These are phyloP conservation scores for Lanius ludovicianus DNA, from an alignment of 2,113 vertebrate species.

Conservation along the genomic window DNA sequence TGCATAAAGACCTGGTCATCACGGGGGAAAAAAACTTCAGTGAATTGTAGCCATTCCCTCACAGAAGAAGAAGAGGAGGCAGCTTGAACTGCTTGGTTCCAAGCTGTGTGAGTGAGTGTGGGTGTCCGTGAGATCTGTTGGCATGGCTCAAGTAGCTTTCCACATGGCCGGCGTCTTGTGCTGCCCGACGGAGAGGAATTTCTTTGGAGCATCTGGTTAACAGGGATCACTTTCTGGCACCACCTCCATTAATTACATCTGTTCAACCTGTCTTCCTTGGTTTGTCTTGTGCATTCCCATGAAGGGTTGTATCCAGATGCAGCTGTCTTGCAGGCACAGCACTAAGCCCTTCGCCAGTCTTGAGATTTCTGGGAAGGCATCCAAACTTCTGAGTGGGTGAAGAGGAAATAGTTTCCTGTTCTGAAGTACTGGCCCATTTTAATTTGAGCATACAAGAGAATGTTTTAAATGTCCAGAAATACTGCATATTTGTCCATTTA, in stretches of 20 bases:
- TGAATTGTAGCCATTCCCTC: background rate
- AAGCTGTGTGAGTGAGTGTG: background rate
- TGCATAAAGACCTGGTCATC: background rate
- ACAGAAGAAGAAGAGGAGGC: background rate
- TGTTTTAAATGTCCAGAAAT: conserved; percentile 5
- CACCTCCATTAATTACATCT: conserved; percentile 2
- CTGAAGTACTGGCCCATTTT: conserved; percentile 40
- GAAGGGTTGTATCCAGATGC: conserved; percentile 35
- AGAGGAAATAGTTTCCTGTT: conserved; percentile 49
- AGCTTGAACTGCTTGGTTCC: background rate
- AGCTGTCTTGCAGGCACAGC: conserved; percentile 41
- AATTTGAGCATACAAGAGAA: background rate
- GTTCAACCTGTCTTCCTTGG: conserved; percentile 5
- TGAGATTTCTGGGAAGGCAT: conserved; percentile 61
- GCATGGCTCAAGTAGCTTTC: background rate
- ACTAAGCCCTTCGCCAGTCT: conserved; percentile 5
- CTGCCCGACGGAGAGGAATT: background rate
- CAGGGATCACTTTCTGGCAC: background rate
- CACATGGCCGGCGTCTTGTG: background rate
- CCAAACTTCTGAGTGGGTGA: conserved; percentile 49
- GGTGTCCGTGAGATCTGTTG: background rate
- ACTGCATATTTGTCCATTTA: background rate
- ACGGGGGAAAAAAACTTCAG: background rate
- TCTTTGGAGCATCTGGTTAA: background rate
- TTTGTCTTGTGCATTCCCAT: conserved; percentile 2